Evolutionary conservation across 2,888 invertebrate species (phyloP).

Genomic region (Carcina quercana): DNA sequence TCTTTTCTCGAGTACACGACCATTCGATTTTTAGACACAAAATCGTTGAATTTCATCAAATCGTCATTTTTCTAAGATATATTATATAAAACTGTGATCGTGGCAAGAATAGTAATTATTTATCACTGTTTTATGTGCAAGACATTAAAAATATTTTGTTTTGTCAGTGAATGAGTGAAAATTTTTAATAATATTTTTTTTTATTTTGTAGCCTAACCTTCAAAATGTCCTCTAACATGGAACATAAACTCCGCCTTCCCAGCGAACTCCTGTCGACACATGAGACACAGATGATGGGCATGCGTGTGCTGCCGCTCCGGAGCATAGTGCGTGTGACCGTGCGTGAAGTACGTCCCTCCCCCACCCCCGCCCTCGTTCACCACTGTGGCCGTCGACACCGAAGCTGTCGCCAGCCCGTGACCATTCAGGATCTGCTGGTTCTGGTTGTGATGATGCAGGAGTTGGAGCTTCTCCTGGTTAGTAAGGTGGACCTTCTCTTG

Average conservation of each 20-base stretch:
- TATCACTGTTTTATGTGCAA: no score
- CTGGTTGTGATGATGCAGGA: conserved; percentile 65
- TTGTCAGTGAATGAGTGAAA: no score
- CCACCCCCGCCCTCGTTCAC: conserved; percentile 51
- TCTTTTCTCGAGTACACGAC: no score
- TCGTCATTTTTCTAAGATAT: no score
- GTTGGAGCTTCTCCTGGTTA: conserved; percentile 63
- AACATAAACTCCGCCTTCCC: conserved; percentile 81
- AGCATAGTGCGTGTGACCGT: conserved; percentile 60
- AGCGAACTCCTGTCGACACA: conserved; percentile 79
- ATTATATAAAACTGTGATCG: no score
- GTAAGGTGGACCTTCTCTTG: conserved; percentile 67
- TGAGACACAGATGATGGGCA: conserved; percentile 74
- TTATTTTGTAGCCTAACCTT: no score
- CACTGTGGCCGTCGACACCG: conserved; percentile 60
- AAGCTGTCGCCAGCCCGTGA: conserved; percentile 57
- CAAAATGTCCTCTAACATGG: conserved; percentile 79
- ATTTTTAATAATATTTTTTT: no score
- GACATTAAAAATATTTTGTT: no score
- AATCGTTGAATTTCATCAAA: no score
- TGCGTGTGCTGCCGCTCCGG: conserved; percentile 64
- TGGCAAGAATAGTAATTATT: no score
- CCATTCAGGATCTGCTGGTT: conserved; percentile 66
- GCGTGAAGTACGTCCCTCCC: conserved; percentile 58
- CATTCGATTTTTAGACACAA: no score